Evolutionary conservation across 2,888 invertebrate genomes (phyloP), one percentile per base, ranked within the genome.

Genomic region (Abrostola tripartita): DNA sequence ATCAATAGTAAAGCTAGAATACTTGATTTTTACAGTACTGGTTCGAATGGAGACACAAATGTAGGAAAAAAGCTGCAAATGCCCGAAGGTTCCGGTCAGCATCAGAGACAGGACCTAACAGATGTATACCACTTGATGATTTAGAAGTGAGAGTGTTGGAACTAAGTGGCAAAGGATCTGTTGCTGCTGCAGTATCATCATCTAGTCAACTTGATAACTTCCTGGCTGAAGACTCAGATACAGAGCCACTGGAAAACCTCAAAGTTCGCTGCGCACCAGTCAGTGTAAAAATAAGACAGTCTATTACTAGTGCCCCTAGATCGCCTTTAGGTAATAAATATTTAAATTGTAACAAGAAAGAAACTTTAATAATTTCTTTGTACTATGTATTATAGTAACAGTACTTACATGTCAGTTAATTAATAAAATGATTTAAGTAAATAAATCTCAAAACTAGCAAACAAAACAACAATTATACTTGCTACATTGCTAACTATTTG

Each of bases 41-140:
- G 92, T 90, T 91, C 83, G 92, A 92, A 81, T 93, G 92, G 92
- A 82, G 92, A 54, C 91, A 92, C 69, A 93, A 91, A 71, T 91
- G 91, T 69, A 90, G 90, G 77, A 93, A 88, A 82, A 93, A 92
- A 85, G 91, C 90, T 56, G 86, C 89, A 10, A 88, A 91, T 82
- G 85, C 81, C 12, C 81, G 84, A 59, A 87, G 89, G 73, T 85
- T 82, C 40, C 85, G 86, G 59, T 81, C 87, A 6, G 79, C 77
- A 0, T 70, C 89, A 0, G 81, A 86, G 52, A 79, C 83, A 35
- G 83, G 84, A 6, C 69, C 86, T 12, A 89, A 84, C 53, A 86
- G 89, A 83, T 88, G 88, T 78, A 78, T 88, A 5, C 90, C 91
- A 40, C 81, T 93, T 1, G 90, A 89, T 81, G 92, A 93, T 63